Conservation (phyloP, 2,797 vertebrate species). For the Prionace glauca region DNA sequence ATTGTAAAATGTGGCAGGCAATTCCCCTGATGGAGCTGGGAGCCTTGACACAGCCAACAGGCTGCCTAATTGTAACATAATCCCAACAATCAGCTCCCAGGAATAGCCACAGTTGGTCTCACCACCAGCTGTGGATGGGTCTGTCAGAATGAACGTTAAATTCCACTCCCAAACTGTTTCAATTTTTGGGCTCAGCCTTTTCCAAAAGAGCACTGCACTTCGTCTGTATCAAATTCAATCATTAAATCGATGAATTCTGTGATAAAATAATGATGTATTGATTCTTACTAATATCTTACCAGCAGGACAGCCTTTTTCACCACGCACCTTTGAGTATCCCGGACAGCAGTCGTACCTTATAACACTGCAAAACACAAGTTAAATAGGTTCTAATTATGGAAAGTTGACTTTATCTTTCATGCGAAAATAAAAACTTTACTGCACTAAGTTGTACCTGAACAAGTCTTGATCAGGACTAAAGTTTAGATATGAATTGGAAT, state of each 20-base stretch:
- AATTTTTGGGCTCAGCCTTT: not conserved
- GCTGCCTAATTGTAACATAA: too few relatives aligned
- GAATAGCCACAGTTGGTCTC: too few relatives aligned
- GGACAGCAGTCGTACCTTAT: slow-evolving; percentile 95
- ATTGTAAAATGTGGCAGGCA: too few relatives aligned
- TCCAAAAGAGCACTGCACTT: not conserved
- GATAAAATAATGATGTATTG: not conserved
- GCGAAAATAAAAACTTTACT: not conserved
- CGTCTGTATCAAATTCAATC: not conserved
- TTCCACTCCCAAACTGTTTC: too few relatives aligned
- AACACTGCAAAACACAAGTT: slow-evolving; percentile 57
- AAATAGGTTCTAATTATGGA: not conserved
- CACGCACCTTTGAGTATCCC: slow-evolving; percentile 84
- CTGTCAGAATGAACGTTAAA: too few relatives aligned
- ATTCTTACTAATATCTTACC: slow-evolving; percentile 58
- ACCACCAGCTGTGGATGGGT: too few relatives aligned
- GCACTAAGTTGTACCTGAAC: not conserved
- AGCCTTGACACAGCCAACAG: too few relatives aligned
- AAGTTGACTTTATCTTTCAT: not conserved
- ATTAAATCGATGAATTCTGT: not conserved
- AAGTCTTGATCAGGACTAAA: not conserved
- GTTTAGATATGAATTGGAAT: not conserved
- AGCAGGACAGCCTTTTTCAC: slow-evolving; percentile 92
- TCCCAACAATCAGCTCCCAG: too few relatives aligned
- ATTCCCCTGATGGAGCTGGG: too few relatives aligned